A percentile compares a stretch with the other conserved stretches of the same genome.
Conservation (phyloP, 2,888 invertebrate species). For the Timandra comae region DNA sequence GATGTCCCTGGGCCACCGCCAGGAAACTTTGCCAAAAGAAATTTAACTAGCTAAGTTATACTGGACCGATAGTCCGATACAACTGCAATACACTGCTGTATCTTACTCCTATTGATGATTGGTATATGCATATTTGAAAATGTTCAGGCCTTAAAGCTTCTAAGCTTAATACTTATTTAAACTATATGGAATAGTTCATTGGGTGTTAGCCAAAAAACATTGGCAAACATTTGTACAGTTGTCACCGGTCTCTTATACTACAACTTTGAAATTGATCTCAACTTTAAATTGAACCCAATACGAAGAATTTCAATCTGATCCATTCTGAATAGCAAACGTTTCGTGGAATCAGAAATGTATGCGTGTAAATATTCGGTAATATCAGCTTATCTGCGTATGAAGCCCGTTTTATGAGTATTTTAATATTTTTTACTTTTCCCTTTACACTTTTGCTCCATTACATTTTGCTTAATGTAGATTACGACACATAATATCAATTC, state of each 20-base stretch:
- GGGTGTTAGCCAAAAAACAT: conserved; percentile 53
- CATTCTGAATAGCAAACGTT: conserved; percentile 19
- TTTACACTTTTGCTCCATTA: too few relatives aligned
- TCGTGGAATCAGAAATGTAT: conserved; percentile 21
- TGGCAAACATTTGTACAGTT: conserved; percentile 56
- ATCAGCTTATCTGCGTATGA: conserved; percentile 15
- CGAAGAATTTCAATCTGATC: conserved; percentile 25
- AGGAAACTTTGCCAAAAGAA: conserved; percentile 39
- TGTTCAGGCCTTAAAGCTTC: neutral
- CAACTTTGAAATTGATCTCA: conserved; percentile 33
- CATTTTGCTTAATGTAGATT: too few relatives aligned
- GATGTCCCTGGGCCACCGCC: conserved; percentile 34
- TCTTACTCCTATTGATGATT: conserved; percentile 5
- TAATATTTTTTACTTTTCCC: too few relatives aligned
- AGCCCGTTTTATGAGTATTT: conserved; percentile 8
- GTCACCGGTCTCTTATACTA: conserved; percentile 43
- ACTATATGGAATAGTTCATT: conserved; percentile 43
- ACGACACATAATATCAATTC: too few relatives aligned
- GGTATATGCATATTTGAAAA: neutral
- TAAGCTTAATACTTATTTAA: conserved; percentile 27
- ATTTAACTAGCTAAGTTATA: conserved; percentile 34
- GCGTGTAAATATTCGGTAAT: conserved; percentile 16
- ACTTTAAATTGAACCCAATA: conserved; percentile 34
- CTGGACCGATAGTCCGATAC: conserved; percentile 13
- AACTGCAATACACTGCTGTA: conserved; percentile 16